Base-by-base conservation (phyloP, 2,113 vertebrate species). In the Odobenus rosmarus region DNA sequence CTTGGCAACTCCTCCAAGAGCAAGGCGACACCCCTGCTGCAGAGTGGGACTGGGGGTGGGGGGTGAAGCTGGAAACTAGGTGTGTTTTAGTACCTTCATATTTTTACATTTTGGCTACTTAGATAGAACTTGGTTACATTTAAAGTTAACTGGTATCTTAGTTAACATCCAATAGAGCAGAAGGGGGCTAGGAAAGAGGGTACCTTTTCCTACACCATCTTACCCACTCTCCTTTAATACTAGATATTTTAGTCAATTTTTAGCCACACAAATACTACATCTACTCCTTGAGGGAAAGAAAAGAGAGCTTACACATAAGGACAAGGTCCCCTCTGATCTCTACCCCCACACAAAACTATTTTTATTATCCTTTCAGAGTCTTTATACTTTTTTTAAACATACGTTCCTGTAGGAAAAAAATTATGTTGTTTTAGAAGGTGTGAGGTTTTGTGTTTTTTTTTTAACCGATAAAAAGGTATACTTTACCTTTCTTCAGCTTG, bases 281-380 rank as follows among this genome's bases (percentile, higher is more conserved):
- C 14, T 79, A 53, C 18, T 76, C 57, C 31, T 39, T 67, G 69
- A n/a, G 36, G n/a, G 67, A 8, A n/a, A 39, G 46, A 24, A 69
- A 33, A 18, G 16, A 62, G 76, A 53, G 14, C 13, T 61, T 83
- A 55, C 21, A 57, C 31, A 0, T 79, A 53, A 82, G 33, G 59
- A 67, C 87, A 79, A 96, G 81, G 55, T 77, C 46, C 10, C 31
- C 28, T 92, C 61, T 95, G 28, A 36, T 83, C 9, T 84, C 21
- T 36, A 9, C 9, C 33, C 24, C 16, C 39, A 0, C 11, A 51
- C 7, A 49, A 89, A 92, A 71, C 72, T 13, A 51, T 39, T 95
- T 77, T 93, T 85, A 13, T 81, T 87, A 61, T 80, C 23, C 57
- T 94, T 90, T 92, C 42, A 92, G 55, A 26, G 53, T 84, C 23